A percentile compares a stretch with the other conserved stretches of the same genome.
Conservation (phyloP, 2,797 vertebrate genomes). For the Syngnathus rostellatus region DNA sequence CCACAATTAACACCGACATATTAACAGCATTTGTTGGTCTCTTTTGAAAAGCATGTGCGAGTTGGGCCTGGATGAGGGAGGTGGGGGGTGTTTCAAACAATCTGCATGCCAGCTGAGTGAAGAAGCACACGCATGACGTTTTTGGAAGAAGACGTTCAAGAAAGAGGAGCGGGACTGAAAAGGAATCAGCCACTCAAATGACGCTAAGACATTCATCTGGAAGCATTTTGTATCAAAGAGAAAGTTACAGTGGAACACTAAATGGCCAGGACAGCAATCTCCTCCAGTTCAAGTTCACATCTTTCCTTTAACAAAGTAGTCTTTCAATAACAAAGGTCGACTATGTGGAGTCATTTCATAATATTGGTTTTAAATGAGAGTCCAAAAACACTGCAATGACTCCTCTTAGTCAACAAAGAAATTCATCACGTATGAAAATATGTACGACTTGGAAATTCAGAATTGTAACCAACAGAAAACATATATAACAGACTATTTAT, state of each 20-base stretch:
- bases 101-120: conserved; percentile 33
- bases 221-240: conserved; percentile 55
- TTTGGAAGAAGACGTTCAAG: not conserved
- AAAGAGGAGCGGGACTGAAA: conserved; percentile 9
- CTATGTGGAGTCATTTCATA: not conserved
- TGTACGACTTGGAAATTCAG: not conserved
- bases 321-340: not conserved
- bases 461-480: not conserved
- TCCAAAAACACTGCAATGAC: not conserved
- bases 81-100: conserved; percentile 24
- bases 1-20: conserved; percentile 39
- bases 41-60: conserved; percentile 33
- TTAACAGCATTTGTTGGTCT: conserved; percentile 42
- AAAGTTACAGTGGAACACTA: conserved; percentile 23
- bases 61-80: not conserved
- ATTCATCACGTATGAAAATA: not conserved
- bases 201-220: conserved; percentile 47
- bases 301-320: conserved; percentile 17
- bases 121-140: conserved; percentile 12
- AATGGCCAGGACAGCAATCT: conserved; percentile 34
- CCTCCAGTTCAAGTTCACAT: conserved; percentile 42
- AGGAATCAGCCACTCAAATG: conserved; percentile 15
- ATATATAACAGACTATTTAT: too few species aligned
- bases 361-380: not conserved
- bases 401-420: not conserved